phyloP scores from a whole-genome alignment of 2,113 vertebrate species.

The Phodopus roborovskii region DNA sequence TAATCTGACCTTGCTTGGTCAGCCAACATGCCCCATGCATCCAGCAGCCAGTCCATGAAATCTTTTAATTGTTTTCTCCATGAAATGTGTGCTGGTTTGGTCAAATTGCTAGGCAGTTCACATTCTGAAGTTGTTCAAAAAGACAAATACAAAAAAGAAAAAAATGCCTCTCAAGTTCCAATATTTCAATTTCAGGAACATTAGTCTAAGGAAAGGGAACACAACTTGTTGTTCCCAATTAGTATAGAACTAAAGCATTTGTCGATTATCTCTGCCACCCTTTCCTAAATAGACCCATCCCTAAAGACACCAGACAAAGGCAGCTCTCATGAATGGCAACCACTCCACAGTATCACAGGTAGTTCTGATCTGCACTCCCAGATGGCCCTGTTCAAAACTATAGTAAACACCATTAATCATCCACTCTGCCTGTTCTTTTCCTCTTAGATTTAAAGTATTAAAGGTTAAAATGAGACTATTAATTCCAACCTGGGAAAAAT shows the following conservation, averaged over 20 bases:
- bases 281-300: not conserved
- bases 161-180: not conserved
- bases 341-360: not conserved
- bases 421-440: not conserved
- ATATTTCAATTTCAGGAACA: not conserved
- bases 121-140: not conserved
- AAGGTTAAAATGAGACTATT: not conserved
- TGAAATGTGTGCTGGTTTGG: not conserved
- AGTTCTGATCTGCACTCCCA: not conserved
- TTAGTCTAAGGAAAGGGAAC: not conserved
- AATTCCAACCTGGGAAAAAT: not conserved
- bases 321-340: not conserved
- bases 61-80: not conserved
- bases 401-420: not conserved
- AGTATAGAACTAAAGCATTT: not conserved
- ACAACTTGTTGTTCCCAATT: not conserved
- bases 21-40: not conserved
- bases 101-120: not conserved
- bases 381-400: not conserved
- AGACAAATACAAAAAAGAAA: not conserved
- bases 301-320: not conserved
- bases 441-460: not conserved
- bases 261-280: not conserved
- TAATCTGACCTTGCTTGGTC: not conserved
- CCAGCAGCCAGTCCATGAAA: not conserved